These are phyloP conservation scores for Ochotona princeps DNA, from an alignment of 2,113 vertebrate species.

Conservation along the genomic window DNA sequence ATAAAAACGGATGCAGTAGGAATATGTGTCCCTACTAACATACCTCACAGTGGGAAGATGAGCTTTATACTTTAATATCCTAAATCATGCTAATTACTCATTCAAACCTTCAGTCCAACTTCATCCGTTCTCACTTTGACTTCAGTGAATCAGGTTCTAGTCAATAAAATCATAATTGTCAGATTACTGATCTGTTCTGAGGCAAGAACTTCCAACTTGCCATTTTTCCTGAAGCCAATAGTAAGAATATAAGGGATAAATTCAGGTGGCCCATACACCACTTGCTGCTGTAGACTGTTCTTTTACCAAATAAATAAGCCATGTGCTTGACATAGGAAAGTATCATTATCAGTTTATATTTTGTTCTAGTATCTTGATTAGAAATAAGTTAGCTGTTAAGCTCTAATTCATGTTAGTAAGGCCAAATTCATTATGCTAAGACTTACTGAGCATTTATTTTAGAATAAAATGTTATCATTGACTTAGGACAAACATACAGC, in stretches of 20 bases:
- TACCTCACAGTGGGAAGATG: neutral
- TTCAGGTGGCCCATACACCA: neutral
- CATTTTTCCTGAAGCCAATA: neutral
- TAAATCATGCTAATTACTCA: neutral
- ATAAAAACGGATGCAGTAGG: neutral
- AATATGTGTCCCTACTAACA: neutral
- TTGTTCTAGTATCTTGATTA: constrained; percentile 66
- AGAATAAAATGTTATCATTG: constrained; percentile 34
- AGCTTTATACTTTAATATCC: neutral
- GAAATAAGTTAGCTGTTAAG: constrained; percentile 75
- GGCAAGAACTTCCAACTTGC: neutral
- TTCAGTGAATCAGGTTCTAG: neutral
- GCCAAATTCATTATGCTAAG: constrained; percentile 68
- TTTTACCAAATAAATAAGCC: constrained; percentile 58
- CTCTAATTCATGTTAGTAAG: constrained; percentile 70
- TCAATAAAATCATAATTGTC: neutral
- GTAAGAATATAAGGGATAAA: neutral
- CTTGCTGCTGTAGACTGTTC: neutral
- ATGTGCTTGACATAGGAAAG: constrained; percentile 60
- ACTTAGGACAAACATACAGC: constrained; percentile 5
- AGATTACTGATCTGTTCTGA: neutral
- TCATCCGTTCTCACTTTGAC: neutral
- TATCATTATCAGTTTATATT: constrained; percentile 66
- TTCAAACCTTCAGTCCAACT: neutral
- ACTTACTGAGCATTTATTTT: constrained; percentile 56